Base-by-base conservation (phyloP, 2,113 vertebrate genomes). In the Trogon melanurus region DNA sequence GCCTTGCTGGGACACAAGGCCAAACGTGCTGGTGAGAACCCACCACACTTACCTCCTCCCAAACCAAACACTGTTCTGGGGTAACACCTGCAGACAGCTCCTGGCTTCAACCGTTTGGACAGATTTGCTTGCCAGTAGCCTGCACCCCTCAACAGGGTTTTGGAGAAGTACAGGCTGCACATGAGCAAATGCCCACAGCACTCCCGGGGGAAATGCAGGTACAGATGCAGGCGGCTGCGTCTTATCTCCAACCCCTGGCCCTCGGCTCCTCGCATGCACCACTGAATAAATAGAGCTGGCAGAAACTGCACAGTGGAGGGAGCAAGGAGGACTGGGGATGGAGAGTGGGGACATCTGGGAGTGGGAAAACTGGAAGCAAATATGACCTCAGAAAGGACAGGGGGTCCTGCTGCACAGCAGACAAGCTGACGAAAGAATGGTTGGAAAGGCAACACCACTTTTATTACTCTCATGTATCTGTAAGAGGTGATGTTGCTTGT, bases 21-120 rank as follows among this genome's bases (percentile, higher is more conserved):
- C 16, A 61, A 21, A 53, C n/a, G 11, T 10, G 51, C 36, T 41
- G 13, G 44, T 69, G 23, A 86, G 67, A 56, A 74, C 47, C 60
- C 16, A 32, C 1, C 2, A 0, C 72, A 50, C 0, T 0, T 4
- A 56, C 2, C 48, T 78, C 56, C 38, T 73, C 45, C 50, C 56
- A 78, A 65, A 83, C 19, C 34, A 67, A 44, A n/a, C 3, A 0
- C 7, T 57, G 5, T 4, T 41, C 16, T 50, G 15, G 5, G 26
- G 5, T 16, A 78, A 45, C 26, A 45, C 20, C 56, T 65, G 38
- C 58, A 84, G 56, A 14, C 78, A 89, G 29, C 58, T 69, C 45
- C 17, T 3, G 0, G 27, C 30, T 82, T 67, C 79, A 69, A 38
- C 23, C 25, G 2, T 32, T 44, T 5, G 21, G 50, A n/a, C 19